Percentiles rank a stretch among this genome's conserved stretches.
phyloP scores from a whole-genome alignment of 2,113 vertebrate genomes.

The Elephantulus edwardii region DNA sequence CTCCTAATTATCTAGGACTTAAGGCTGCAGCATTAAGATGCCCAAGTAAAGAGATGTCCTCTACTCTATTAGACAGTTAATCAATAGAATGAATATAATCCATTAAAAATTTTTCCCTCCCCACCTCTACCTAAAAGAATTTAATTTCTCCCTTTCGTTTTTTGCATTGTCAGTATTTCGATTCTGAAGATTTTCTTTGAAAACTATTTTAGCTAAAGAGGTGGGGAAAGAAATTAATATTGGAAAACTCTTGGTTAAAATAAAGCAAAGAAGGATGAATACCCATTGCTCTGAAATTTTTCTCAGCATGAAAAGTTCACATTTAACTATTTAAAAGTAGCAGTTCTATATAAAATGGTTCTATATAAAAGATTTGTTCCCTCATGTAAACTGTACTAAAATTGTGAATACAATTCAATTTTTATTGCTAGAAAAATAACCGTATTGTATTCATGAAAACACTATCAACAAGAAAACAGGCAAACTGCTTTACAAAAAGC shows the following conservation, averaged over 20 bases:
- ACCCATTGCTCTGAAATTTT: neutral
- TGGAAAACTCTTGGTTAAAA: neutral
- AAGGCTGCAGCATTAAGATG: slow-evolving; percentile 25
- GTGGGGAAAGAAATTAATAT: neutral
- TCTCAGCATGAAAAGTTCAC: slow-evolving; percentile 11
- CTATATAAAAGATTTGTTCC: slow-evolving; percentile 42
- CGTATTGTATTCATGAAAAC: slow-evolving; percentile 1
- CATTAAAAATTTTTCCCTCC: neutral
- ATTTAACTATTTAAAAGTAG: slow-evolving; percentile 1
- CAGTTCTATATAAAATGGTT: neutral
- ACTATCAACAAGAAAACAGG: neutral
- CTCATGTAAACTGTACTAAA: neutral
- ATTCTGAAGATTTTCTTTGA: neutral
- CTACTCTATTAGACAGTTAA: neutral
- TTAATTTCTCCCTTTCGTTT: slow-evolving; percentile 1
- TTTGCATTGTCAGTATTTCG: neutral
- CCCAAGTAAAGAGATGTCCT: neutral
- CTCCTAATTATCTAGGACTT: neutral
- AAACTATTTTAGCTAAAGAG: slow-evolving; percentile 1
- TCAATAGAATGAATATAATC: slow-evolving; percentile 25
- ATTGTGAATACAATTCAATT: slow-evolving; percentile 16
- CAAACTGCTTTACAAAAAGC: slow-evolving; percentile 2
- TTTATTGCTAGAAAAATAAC: slow-evolving; percentile 44
- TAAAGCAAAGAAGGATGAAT: neutral
- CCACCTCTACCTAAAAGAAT: neutral